Evolutionary conservation across 1,140 invertebrate species (phyloP), one percentile per base, ranked within the genome.

Genomic region (Heterodera carotae): DNA sequence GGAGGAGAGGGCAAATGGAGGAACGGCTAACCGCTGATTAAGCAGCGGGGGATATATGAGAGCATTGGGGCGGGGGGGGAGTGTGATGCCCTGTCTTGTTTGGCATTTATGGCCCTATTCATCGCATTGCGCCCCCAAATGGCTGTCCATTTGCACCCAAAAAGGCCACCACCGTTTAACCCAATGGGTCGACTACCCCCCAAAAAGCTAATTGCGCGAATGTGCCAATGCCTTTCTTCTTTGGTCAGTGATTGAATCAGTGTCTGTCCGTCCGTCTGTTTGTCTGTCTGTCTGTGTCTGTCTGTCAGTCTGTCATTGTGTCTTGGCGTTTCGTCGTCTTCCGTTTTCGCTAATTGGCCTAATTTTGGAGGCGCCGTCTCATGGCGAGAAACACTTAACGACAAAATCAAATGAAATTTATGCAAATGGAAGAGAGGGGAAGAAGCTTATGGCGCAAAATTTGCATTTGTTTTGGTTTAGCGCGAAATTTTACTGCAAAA

Each of bases 71-170:
- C 12, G 48, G 48, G 12, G 2, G 48, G 48, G 18, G 10, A 18
- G 18, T 8, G 48, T 15, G 48, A 12, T 56, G 62, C 27, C 22
- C 18, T 6, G 6, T 2, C 60, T 31, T 66, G 27, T 66, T 29
- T 66, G 25, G 62, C 62, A 66, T 66, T 66, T 66, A 27, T 18
- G 33, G 29, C 62, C 62, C 27, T 66, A 18, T 66, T 66, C 62
- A 15, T 27, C 25, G n/a, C 29, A 18, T 29, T 12, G 8, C 62
- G 15, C 12, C 62, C 39, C 22, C 39, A 43, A 74, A 80, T n/a
- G n/a, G n/a, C n/a, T 69, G 62, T 12, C 29, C 33, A 34, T 66
- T 66, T 66, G 62, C 62, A 27, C n/a, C 62, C 0, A 66, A 66
- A 66, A 34, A 29, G 62, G 62, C 62, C 62, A 29, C 10, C n/a